Percentiles rank a stretch among this genome's conserved stretches.
Evolutionary conservation across 2,113 vertebrate genomes (phyloP).

Genomic region (Casuarius casuarius): DNA sequence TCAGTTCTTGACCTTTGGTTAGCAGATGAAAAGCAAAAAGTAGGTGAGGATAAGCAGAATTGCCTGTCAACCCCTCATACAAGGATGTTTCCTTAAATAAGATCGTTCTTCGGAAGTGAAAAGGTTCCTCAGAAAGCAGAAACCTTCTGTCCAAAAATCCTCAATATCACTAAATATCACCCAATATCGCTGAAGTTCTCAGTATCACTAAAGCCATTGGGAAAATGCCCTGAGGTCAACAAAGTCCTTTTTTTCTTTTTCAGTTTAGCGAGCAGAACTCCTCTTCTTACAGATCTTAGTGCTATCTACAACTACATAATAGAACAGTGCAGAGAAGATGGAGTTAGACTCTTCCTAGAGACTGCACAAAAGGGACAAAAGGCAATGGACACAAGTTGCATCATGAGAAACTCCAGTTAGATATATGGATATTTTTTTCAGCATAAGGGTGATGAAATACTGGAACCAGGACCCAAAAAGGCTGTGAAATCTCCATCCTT

Average conservation of each 20-base stretch:
- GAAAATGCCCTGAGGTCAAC: not conserved
- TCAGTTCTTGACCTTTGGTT: not conserved
- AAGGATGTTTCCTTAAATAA: constrained; percentile 19
- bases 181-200: not conserved
- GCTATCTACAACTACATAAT: not conserved
- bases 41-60: not conserved
- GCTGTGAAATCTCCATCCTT: not conserved
- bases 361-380: not conserved
- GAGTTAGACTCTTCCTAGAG: not conserved
- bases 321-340: not conserved
- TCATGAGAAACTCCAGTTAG: not conserved
- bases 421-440: not conserved
- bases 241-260: not conserved
- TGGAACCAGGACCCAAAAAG: not conserved
- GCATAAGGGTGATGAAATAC: not conserved
- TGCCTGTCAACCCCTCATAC: not conserved
- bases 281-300: not conserved
- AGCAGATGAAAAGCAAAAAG: constrained; percentile 6
- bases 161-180: not conserved
- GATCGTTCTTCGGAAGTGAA: constrained; percentile 4
- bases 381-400: not conserved
- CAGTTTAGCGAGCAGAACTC: not conserved
- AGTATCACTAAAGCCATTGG: not conserved
- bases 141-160: not conserved
- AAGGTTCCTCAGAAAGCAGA: not conserved